Conservation (phyloP, 2,113 vertebrate species). For the Oryzias woworae region DNA sequence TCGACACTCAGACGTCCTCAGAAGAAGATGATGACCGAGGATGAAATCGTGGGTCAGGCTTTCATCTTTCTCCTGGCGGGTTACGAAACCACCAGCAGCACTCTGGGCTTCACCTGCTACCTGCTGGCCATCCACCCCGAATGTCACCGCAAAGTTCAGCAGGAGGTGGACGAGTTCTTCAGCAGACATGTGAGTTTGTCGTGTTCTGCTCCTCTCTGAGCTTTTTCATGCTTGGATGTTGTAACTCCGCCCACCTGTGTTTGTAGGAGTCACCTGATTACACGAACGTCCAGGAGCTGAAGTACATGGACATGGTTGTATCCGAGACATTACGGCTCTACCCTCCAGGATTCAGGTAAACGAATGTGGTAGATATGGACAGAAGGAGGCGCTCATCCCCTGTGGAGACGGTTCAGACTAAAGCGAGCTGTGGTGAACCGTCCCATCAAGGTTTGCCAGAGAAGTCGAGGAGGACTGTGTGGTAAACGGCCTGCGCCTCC, state of each 20-base stretch:
- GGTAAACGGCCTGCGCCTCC: constrained; percentile 83
- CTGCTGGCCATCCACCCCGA: constrained; percentile 85
- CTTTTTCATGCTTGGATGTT: not conserved
- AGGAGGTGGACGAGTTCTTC: constrained; percentile 85
- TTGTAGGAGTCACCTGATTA: constrained; percentile 81
- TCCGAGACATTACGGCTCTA: constrained; percentile 89
- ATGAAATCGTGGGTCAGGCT: constrained; percentile 91
- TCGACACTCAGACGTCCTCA: constrained; percentile 21
- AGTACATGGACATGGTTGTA: constrained; percentile 94
- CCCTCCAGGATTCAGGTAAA: constrained; percentile 91
- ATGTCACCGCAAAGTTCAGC: constrained; percentile 83
- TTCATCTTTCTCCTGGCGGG: constrained; percentile 91
- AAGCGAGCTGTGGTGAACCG: not conserved
- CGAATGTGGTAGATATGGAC: not conserved
- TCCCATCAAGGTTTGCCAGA: constrained; percentile 80
- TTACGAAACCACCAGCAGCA: constrained; percentile 88
- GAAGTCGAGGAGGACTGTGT: constrained; percentile 81
- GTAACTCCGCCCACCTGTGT: not conserved
- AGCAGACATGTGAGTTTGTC: constrained; percentile 82
- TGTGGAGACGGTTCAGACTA: not conserved
- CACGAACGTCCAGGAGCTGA: constrained; percentile 84
- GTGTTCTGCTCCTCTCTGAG: not conserved
- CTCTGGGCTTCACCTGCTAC: constrained; percentile 87
- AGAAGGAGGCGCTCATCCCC: not conserved
- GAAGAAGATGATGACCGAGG: constrained; percentile 79